Evolutionary conservation across 2,797 vertebrate species (phyloP).

Genomic region (Sus cebifrons): DNA sequence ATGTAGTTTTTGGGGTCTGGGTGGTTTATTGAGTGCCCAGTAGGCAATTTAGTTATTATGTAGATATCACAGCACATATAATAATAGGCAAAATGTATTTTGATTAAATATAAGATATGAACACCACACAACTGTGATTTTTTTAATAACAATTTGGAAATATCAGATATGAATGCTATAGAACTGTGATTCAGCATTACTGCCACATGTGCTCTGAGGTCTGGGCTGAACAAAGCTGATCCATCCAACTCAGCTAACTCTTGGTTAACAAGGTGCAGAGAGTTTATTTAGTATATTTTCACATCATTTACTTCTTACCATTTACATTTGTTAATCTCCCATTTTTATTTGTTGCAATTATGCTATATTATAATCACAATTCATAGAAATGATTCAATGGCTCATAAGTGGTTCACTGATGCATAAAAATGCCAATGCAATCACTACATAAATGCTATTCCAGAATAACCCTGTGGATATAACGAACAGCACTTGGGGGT

Average conservation of each 20-base stretch:
- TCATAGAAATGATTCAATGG: conserved; percentile 43
- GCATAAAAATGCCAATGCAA: neutral
- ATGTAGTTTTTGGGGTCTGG: neutral
- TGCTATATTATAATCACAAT: conserved; percentile 15
- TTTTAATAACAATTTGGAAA: conserved; percentile 13
- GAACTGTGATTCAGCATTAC: neutral
- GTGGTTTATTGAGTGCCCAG: neutral
- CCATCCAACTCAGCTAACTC: neutral
- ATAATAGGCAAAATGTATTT: neutral
- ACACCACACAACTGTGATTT: neutral
- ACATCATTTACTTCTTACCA: conserved; percentile 34
- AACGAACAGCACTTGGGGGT: neutral
- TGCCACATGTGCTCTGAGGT: neutral
- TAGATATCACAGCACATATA: neutral
- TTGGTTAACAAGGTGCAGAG: neutral
- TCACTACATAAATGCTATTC: neutral
- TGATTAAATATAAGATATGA: neutral
- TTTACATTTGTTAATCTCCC: conserved; percentile 31
- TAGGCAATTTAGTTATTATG: neutral
- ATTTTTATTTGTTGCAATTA: conserved; percentile 64
- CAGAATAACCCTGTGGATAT: neutral
- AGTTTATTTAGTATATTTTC: conserved; percentile 43
- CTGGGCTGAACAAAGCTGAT: neutral
- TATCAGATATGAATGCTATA: neutral
- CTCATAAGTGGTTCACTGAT: conserved; percentile 16